Percentiles rank a stretch among this genome's conserved stretches.
Conservation (phyloP, 2,797 vertebrate species). For the Smutsia temminckii region DNA sequence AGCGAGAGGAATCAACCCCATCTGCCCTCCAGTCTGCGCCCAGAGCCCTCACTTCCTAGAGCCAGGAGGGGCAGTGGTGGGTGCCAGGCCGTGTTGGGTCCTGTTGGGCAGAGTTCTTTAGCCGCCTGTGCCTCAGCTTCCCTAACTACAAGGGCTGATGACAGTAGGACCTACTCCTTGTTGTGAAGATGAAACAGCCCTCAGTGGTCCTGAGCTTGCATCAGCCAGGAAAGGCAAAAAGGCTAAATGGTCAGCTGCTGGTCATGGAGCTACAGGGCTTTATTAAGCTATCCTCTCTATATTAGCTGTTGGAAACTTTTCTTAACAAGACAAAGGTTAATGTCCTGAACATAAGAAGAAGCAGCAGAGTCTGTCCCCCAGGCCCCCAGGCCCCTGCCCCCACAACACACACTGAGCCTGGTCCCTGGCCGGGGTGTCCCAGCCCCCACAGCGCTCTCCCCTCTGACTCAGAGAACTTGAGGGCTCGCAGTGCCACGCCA, state of each 20-base stretch:
- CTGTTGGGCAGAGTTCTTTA: neutral
- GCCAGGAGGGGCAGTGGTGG: neutral
- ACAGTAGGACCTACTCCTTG: neutral
- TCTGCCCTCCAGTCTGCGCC: accelerated
- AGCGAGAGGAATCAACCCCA: neutral
- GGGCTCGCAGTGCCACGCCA: neutral
- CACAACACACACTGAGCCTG: neutral
- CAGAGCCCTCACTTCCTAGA: neutral
- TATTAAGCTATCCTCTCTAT: neutral
- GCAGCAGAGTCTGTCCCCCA: neutral
- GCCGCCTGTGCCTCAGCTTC: neutral
- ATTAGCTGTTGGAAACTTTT: neutral
- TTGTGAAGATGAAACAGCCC: neutral
- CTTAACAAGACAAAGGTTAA: neutral
- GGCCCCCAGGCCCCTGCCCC: neutral
- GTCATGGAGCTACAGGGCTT: accelerated
- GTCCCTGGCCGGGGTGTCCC: neutral
- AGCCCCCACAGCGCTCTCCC: neutral
- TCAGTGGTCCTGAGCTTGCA: neutral
- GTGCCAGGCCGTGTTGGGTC: neutral
- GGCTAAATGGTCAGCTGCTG: neutral
- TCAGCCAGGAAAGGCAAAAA: neutral
- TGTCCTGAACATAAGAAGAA: neutral
- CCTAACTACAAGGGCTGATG: neutral
- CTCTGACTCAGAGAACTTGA: neutral